These are phyloP conservation scores for Hydractinia echinata DNA, from an alignment of 30 jellyfish, hydroid and myxozoan genomes.

Conservation along the genomic window DNA sequence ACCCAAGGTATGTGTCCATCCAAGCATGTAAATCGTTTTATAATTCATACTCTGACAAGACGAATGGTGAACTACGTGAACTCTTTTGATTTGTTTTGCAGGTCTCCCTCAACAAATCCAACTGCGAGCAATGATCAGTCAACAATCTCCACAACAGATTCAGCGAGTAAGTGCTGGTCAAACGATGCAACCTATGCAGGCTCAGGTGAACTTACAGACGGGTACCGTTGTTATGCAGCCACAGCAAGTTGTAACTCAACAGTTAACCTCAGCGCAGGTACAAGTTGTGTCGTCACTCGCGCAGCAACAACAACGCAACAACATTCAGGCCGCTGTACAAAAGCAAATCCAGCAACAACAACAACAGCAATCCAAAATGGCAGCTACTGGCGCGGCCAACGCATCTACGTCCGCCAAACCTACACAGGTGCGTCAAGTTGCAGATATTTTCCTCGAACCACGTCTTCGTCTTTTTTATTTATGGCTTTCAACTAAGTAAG, in stretches of 20 bases:
- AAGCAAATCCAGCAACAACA: slow-evolving; percentile 59
- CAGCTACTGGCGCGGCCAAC: slow-evolving; percentile 11
- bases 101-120: slow-evolving; percentile 82
- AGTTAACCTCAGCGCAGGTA: slow-evolving; percentile 60
- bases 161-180: slow-evolving; percentile 59
- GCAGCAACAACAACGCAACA: slow-evolving; percentile 69
- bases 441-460: not conserved
- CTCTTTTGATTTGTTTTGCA: not conserved
- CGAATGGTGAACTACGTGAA: not conserved
- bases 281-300: slow-evolving; percentile 76
- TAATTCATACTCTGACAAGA: not conserved
- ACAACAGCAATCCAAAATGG: slow-evolving; percentile 43
- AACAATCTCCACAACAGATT: slow-evolving; percentile 66
- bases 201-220: slow-evolving; percentile 76
- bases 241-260: slow-evolving; percentile 68
- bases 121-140: slow-evolving; percentile 87
- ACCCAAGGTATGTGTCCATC: slow-evolving; percentile 16
- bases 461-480: not conserved
- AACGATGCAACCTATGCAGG: slow-evolving; percentile 84
- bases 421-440: slow-evolving; percentile 13
- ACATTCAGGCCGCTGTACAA: slow-evolving; percentile 78
- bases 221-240: slow-evolving; percentile 84
- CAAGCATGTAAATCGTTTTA: not conserved
- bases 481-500: too few relatives aligned
- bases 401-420: slow-evolving; percentile 14